Base-by-base conservation (phyloP, 1,140 invertebrate species). In the Tetragonula clypearis region DNA sequence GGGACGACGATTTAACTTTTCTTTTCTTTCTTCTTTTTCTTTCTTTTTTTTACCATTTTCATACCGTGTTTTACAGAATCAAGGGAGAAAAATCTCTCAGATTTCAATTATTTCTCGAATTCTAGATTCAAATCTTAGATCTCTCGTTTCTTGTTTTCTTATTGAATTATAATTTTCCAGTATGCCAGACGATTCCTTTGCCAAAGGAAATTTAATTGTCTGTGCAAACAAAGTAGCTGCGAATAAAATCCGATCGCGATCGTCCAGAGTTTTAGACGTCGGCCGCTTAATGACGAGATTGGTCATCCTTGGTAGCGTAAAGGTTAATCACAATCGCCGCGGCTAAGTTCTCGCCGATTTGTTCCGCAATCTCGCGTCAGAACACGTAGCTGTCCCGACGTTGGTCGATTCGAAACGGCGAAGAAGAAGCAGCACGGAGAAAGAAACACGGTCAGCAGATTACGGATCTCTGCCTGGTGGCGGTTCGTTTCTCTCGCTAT, bases 301-400 rank as follows among this genome's bases (percentile, higher is more conserved):
- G 30, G 74, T 60, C 30, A 76, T 14, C 56, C 30, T 35, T 23
- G 21, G 74, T 5, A 17, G 74, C 74, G 56, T 76, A 76, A 76
- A 76, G 74, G 76, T 83, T 83, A 83, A 83, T 83, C 74, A 78
- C 74, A 53, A 77, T 78, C 74, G 66, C 35, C 49, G 58, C n/a
- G 23, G 56, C 73, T 77, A 68, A 66, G 56, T 68, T 68, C 73
- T 9, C 58, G 26, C 55, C 74, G 56, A 78, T 83, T 83, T 78
- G 82, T 83, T 78, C 65, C 82, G 74, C 82, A 78, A 78, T 83
- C 73, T 58, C 74, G 62, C 73, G 17, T 41, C 62, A 53, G 62
- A 53, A 56, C 56, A 49, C 26, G 21, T 12, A 49, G 21, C 81
- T 53, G 79, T 58, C 35, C 68, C 6, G 15, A 60, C 41, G 55